These are phyloP conservation scores for Cricetomys ansorgei DNA, from an alignment of 2,113 vertebrate genomes.

Conservation along the genomic window DNA sequence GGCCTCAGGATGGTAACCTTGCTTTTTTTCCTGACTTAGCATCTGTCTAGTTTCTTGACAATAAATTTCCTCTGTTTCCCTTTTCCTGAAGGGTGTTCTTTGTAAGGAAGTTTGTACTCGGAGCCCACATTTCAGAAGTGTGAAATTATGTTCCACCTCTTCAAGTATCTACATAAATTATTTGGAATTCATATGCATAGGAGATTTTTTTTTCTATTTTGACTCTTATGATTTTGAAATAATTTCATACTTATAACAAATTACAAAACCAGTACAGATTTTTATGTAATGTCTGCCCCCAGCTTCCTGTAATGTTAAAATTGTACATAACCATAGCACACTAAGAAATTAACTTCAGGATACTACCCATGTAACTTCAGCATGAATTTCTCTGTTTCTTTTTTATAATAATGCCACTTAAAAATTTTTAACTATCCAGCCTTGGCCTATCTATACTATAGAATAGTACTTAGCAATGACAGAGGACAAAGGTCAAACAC, in stretches of 20 bases:
- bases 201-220: conserved; percentile 10
- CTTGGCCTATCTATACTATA: background rate
- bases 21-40: background rate
- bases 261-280: background rate
- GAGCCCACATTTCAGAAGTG: conserved; percentile 33
- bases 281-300: background rate
- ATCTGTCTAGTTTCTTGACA: background rate
- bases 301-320: background rate
- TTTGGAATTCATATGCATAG: conserved; percentile 20
- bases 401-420: background rate
- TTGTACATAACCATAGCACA: background rate
- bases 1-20: background rate
- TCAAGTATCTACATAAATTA: conserved; percentile 17
- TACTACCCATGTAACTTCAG: background rate
- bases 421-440: background rate
- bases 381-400: background rate
- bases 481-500: background rate
- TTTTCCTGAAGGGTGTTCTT: background rate
- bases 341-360: conserved; percentile 37
- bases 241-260: conserved; percentile 1
- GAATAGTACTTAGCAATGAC: background rate
- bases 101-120: background rate
- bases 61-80: background rate
- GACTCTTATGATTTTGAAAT: conserved; percentile 20
- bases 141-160: background rate